These are phyloP conservation scores for Notolabrus celidotus DNA, from an alignment of 2,797 vertebrate genomes.

Conservation along the genomic window DNA sequence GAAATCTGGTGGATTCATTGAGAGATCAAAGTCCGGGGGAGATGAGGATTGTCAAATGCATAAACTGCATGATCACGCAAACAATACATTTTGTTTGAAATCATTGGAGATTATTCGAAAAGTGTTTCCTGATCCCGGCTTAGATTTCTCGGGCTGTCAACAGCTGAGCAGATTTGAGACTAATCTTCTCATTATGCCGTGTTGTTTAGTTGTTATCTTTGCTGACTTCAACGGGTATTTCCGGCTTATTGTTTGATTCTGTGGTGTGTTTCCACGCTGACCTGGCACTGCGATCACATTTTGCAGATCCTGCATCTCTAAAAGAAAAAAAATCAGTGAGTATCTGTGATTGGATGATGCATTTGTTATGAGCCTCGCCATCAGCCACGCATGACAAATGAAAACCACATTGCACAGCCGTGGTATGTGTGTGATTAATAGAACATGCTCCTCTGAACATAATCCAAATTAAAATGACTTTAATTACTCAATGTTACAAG, in stretches of 20 bases:
- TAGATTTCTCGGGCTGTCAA: constrained; percentile 34
- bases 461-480: constrained; percentile 21
- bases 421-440: constrained; percentile 13
- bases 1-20: constrained; percentile 63
- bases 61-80: constrained; percentile 27
- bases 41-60: constrained; percentile 20
- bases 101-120: constrained; percentile 22
- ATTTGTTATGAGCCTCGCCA: background rate
- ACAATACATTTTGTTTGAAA: constrained; percentile 37
- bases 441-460: constrained; percentile 25
- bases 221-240: constrained; percentile 39
- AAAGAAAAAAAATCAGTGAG: constrained; percentile 21
- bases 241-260: constrained; percentile 23
- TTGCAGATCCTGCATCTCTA: constrained; percentile 30
- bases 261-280: constrained; percentile 32
- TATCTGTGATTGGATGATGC: constrained; percentile 26
- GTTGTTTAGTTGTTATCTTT: constrained; percentile 50
- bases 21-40: constrained; percentile 32
- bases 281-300: constrained; percentile 21
- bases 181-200: constrained; percentile 37
- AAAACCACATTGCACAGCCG: background rate
- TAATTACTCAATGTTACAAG: constrained; percentile 29
- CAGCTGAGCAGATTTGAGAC: constrained; percentile 37
- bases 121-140: constrained; percentile 18
- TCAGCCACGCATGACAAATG: constrained; percentile 4